Conservation (phyloP, 1,140 invertebrate genomes). For the Nebria ingens region DNA sequence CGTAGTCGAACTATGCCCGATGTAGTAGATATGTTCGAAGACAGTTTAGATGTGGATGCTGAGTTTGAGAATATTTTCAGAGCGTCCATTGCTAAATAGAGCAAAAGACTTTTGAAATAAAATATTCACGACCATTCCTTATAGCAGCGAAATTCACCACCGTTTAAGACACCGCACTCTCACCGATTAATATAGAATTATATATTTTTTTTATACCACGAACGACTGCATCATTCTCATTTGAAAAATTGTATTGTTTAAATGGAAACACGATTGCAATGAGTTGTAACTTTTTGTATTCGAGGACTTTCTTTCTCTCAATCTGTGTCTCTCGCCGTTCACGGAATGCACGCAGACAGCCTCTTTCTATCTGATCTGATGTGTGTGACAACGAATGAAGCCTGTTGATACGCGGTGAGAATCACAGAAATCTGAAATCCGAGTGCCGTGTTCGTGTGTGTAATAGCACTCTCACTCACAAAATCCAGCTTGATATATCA, state of each 20-base stretch:
- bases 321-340: neutral
- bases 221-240: neutral
- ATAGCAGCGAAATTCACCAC: neutral
- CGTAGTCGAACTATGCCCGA: constrained; percentile 67
- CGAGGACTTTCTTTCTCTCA: too few relatives aligned
- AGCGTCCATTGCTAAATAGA: constrained; percentile 25
- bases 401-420: neutral
- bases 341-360: neutral
- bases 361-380: too few relatives aligned
- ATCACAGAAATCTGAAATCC: neutral
- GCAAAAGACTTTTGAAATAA: neutral
- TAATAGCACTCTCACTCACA: neutral
- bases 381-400: too few relatives aligned
- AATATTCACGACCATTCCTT: constrained; percentile 1
- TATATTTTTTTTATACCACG: neutral
- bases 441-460: neutral
- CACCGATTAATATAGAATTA: neutral
- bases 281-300: too few relatives aligned
- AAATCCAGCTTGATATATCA: neutral
- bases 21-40: constrained; percentile 49
- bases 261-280: too few relatives aligned
- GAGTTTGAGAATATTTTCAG: constrained; percentile 66
- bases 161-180: neutral
- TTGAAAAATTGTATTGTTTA: neutral
- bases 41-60: constrained; percentile 61